Evolutionary conservation across 1,140 invertebrate genomes (phyloP), one percentile per base, ranked within the genome.

Genomic region (Pissodes strobi): DNA sequence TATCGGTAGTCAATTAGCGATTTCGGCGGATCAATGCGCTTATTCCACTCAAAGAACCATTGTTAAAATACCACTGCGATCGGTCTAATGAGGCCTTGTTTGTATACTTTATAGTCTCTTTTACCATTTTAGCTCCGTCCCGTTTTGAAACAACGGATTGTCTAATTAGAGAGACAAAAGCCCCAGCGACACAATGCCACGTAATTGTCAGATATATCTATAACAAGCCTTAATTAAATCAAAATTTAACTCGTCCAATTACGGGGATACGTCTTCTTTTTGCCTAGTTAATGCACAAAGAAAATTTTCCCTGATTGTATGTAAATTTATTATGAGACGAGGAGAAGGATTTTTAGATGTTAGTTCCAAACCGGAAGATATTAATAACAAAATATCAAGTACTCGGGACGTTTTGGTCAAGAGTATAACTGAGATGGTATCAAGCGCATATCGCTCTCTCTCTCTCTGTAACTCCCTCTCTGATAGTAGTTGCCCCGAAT

Each of bases 161-260:
- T 64, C 71, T 72, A 71, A 72, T 72, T 72, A 72, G 64, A 68
- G 60, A 53, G 41, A 72, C 70, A 72, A 72, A 69, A 58, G 51
- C 49, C 66, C 48, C 30, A 37, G 25, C 59, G 19, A 62, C 48
- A 69, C 70, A 69, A 69, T 61, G 43, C 60, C 57, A 66, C 69
- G 69, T 70, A 72, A 72, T 72, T 72, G 71, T 69, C 65, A 69
- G 56, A 66, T 64, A n/a, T n/a, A 69, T 69, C 65, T 69, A 67
- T 69, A 66, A 63, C 62, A 53, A 66, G 65, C 45, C 64, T 65
- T 72, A 69, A 72, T 71, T 71, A 71, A 62, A 62, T 62, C 60
- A 43, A 43, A 41, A 41, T 39, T 56, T 56, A 56, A 56, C 53
- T 34, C 53, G 41, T 22, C 53, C 21, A 56, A 43, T 43, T 41